Conservation (phyloP, 2,113 vertebrate species). For the Rhombomys opimus region DNA sequence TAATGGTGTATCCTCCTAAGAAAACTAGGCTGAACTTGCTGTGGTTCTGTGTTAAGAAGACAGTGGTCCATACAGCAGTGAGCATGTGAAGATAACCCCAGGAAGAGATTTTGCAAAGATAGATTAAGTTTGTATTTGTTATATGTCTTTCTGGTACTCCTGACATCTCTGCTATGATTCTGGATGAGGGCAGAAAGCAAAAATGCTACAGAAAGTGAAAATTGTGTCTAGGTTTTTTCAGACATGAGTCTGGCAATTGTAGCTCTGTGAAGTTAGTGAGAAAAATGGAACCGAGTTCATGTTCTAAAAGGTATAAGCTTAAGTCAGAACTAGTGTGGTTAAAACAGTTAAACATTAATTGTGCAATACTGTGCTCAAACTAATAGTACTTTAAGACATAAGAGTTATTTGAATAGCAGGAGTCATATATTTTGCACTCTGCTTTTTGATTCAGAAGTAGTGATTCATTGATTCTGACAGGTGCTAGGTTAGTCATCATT, state of each 20-base stretch:
- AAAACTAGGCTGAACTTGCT: neutral
- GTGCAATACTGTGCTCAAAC: neutral
- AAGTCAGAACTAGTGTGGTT: neutral
- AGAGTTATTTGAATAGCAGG: conserved; percentile 8
- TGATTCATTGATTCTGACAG: conserved; percentile 42
- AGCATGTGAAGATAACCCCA: neutral
- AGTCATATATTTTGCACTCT: neutral
- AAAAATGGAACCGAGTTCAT: neutral
- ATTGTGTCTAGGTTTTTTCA: neutral
- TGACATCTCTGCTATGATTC: neutral
- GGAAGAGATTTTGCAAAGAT: neutral
- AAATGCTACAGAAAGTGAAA: neutral
- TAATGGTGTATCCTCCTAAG: neutral
- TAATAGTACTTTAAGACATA: neutral
- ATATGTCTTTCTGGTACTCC: neutral
- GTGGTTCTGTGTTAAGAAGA: neutral
- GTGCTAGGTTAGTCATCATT: conserved; percentile 52
- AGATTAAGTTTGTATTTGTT: neutral
- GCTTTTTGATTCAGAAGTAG: conserved; percentile 8
- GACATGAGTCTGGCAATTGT: neutral
- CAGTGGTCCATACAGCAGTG: neutral
- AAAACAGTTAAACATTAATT: conserved; percentile 7
- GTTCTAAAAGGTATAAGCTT: conserved; percentile 9
- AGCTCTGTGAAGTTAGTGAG: neutral
- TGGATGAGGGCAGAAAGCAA: neutral